Evolutionary conservation across 2,797 vertebrate species (phyloP), one percentile per base, ranked within the genome.

Genomic region (Lates japonicus): DNA sequence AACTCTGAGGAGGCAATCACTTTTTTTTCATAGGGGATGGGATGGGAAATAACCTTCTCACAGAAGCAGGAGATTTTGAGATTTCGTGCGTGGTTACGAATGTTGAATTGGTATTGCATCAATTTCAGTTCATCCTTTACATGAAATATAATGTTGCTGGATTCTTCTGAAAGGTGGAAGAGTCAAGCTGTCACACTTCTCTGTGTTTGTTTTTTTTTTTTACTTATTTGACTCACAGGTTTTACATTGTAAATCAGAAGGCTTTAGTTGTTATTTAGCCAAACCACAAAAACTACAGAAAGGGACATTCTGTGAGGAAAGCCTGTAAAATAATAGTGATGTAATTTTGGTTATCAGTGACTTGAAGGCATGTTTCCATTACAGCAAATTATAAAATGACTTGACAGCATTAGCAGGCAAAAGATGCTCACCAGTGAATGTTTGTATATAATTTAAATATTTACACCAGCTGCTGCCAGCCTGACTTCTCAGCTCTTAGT

Each of bases 371-470:
- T 31, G 22, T 44, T 65, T 76, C 35, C 20, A 17, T 41, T 64
- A 35, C 16, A 22, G 35, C 44, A 35, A 37, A 55, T 73, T 31
- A 65, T 62, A 68, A 74, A 80, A 64, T 51, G 54, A 17, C 29
- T 73, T 35, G 9, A 77, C 52, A 70, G 58, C 37, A 64, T 72
- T 46, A 54, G 63, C 41, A 67, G 29, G 3, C 41, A 42, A 25
- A 78, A 60, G 41, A 29, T 52, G 29, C 60, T 72, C 35, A 51
- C 51, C 8, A 3, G 49, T 60, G 64, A 87, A 74, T 81, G 60
- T 41, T 65, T 68, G 49, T 61, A 55, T 33, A 55, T 67, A 14
- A 83, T 83, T 84, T 71, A 74, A 83, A 85, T 78, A 88, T 88
- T 81, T 74, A 66, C 68, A 54, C 13, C 42, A 67, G 71, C 57